phyloP scores from a whole-genome alignment of 2,888 invertebrate genomes.

The Drosophila koepferae region DNA sequence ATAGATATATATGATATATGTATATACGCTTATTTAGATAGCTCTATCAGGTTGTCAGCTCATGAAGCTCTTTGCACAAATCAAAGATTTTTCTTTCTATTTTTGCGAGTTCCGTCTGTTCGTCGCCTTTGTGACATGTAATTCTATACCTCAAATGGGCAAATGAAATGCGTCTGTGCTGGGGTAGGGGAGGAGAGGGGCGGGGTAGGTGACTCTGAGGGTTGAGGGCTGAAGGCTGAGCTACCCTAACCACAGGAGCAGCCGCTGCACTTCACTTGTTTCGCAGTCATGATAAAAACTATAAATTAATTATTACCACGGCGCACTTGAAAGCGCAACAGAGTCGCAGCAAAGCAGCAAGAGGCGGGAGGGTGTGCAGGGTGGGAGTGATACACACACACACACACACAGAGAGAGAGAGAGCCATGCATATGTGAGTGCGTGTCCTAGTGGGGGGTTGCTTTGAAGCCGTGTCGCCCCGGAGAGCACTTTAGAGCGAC shows the following conservation, averaged over 20 bases:
- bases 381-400: background rate
- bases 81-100: conserved; percentile 1
- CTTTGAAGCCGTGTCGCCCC: conserved; percentile 39
- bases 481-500: conserved; percentile 80
- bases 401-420: background rate
- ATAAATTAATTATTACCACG: conserved; percentile 85
- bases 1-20: background rate
- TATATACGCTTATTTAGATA: background rate
- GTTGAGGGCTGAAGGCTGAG: background rate
- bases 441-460: conserved; percentile 9
- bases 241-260: conserved; percentile 39
- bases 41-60: background rate
- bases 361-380: background rate
- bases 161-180: conserved; percentile 36
- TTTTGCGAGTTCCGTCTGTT: background rate
- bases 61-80: background rate
- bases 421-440: background rate
- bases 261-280: conserved; percentile 66
- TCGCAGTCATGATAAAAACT: conserved; percentile 81
- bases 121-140: conserved; percentile 42
- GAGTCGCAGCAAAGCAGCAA: conserved; percentile 38
- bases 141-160: conserved; percentile 68
- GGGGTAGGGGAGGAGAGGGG: too few species aligned
- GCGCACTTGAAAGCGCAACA: conserved; percentile 79
- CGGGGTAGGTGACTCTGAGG: too few species aligned